phyloP scores from a whole-genome alignment of 92 coral and sea anemone species.

The Siderastrea radians region DNA sequence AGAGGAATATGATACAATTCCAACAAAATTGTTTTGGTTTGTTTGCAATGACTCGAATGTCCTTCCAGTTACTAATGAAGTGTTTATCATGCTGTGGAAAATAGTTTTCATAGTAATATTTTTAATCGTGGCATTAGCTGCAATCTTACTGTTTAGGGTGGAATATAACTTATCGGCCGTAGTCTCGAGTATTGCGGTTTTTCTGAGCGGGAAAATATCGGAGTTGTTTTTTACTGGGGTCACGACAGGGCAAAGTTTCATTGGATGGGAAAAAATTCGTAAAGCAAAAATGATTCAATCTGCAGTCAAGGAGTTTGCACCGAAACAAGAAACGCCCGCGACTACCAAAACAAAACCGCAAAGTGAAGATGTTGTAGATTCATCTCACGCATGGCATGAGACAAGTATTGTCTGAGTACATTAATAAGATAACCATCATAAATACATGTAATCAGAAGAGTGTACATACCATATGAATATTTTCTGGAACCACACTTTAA shows the following conservation, averaged over 20 bases:
- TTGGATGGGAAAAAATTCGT: constrained; percentile 41
- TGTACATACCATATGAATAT: too few relatives aligned
- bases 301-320: constrained; percentile 10
- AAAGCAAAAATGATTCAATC: not conserved
- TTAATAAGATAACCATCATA: too few relatives aligned
- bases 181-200: constrained; percentile 47
- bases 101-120: constrained; percentile 34
- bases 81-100: constrained; percentile 33
- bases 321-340: too few relatives aligned
- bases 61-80: constrained; percentile 40
- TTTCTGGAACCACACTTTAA: too few relatives aligned
- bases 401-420: too few relatives aligned
- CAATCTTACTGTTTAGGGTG: constrained; percentile 56
- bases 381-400: too few relatives aligned
- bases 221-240: constrained; percentile 51
- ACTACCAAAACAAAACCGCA: too few relatives aligned
- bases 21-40: constrained; percentile 5
- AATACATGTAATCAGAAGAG: too few relatives aligned
- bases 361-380: too few relatives aligned
- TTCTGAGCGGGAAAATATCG: constrained; percentile 65
- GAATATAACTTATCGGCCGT: constrained; percentile 31
- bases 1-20: constrained; percentile 18
- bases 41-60: constrained; percentile 9
- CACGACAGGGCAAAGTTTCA: constrained; percentile 25
- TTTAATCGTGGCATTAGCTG: constrained; percentile 45